phyloP scores from a whole-genome alignment of 2,888 invertebrate genomes.

The Marasmarcha lunaedactyla region DNA sequence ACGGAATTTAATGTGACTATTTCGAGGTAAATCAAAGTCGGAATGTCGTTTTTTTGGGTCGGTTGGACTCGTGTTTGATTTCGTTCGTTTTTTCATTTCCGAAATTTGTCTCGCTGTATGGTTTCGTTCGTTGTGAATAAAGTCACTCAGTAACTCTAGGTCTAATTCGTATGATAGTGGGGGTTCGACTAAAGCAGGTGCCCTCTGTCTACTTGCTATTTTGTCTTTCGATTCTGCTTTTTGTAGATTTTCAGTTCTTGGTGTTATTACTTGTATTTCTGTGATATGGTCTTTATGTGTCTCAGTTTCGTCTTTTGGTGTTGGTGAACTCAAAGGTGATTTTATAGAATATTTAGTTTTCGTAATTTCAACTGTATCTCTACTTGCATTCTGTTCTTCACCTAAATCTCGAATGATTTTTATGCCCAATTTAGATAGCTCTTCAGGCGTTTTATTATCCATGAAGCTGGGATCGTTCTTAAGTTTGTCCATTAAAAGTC shows the following conservation, averaged over 20 bases:
- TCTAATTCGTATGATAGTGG: conserved; percentile 52
- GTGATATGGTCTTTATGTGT: conserved; percentile 73
- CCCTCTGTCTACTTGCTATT: conserved; percentile 48
- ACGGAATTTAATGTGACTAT: conserved; percentile 72
- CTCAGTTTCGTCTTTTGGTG: conserved; percentile 26
- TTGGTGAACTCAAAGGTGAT: conserved; percentile 37
- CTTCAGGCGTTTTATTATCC: conserved; percentile 54
- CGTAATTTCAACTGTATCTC: conserved; percentile 41
- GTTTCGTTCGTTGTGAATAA: conserved; percentile 55
- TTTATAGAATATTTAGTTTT: conserved; percentile 59
- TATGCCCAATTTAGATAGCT: conserved; percentile 51
- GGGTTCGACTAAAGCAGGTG: conserved; percentile 41
- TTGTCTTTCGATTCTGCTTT: conserved; percentile 40
- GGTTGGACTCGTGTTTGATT: conserved; percentile 33
- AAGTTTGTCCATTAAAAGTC: conserved; percentile 53
- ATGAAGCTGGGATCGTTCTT: conserved; percentile 59
- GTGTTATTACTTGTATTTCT: conserved; percentile 78
- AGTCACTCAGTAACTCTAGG: conserved; percentile 55
- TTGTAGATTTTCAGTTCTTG: conserved; percentile 46
- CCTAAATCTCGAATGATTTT: conserved; percentile 51
- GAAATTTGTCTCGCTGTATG: conserved; percentile 50
- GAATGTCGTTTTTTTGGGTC: conserved; percentile 65
- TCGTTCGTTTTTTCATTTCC: conserved; percentile 48
- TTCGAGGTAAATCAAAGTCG: conserved; percentile 62
- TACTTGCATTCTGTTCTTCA: conserved; percentile 37